These are phyloP conservation scores for Arge pagana DNA, from an alignment of 2,888 invertebrate species.

Conservation along the genomic window DNA sequence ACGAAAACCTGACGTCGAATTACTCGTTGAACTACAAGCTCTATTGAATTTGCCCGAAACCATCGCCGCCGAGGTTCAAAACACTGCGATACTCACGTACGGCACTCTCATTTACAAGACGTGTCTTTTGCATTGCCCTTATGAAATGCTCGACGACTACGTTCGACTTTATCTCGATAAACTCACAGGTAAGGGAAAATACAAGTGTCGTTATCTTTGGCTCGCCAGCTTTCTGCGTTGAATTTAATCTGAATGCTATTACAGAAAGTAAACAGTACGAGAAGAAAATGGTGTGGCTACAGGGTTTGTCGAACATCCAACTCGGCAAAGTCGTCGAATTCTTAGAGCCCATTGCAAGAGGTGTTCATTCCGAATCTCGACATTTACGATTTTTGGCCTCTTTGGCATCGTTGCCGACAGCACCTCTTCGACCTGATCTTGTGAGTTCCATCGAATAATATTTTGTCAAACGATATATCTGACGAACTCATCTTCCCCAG, in stretches of 20 bases:
- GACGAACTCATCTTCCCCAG: conserved; percentile 42
- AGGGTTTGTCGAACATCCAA: conserved; percentile 71
- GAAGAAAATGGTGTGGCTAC: conserved; percentile 72
- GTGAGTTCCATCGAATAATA: conserved; percentile 48
- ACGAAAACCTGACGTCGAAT: conserved; percentile 61
- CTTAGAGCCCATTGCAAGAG: conserved; percentile 56
- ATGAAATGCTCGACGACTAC: conserved; percentile 72
- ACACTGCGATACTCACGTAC: conserved; percentile 72
- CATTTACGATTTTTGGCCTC: conserved; percentile 74
- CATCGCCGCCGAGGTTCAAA: conserved; percentile 62
- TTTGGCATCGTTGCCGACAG: conserved; percentile 64
- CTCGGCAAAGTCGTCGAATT: conserved; percentile 61
- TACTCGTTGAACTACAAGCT: conserved; percentile 65
- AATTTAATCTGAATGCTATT: conserved; percentile 10
- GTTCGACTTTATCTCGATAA: conserved; percentile 73
- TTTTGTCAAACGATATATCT: conserved; percentile 7
- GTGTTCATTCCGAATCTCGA: conserved; percentile 52
- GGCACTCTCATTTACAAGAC: conserved; percentile 72
- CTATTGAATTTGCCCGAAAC: conserved; percentile 57
- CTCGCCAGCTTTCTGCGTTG: no score
- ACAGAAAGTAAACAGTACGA: conserved; percentile 69
- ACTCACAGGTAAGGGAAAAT: conserved; percentile 64
- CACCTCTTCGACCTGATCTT: conserved; percentile 60
- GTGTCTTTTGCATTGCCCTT: conserved; percentile 60
- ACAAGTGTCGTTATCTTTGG: no score